These are phyloP conservation scores for Aphidius ervi DNA, from an alignment of 1,140 invertebrate genomes.

Conservation along the genomic window DNA sequence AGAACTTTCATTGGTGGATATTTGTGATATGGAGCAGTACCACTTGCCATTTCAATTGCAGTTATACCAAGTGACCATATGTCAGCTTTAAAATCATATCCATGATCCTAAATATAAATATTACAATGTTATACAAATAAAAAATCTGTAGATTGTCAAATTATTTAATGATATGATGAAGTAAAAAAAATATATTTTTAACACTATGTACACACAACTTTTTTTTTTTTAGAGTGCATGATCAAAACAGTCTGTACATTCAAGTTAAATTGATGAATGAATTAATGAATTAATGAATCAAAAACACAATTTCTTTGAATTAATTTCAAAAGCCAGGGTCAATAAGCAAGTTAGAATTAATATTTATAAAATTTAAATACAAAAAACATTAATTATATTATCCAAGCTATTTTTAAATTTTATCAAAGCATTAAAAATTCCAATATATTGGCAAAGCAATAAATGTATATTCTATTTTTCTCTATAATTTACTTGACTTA, in stretches of 20 bases:
- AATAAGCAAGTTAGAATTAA: no score
- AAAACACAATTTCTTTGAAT: no score
- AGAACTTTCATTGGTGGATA: slow-evolving; percentile 99
- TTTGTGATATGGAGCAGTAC: slow-evolving; percentile 97
- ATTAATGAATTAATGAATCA: no score
- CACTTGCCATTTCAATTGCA: slow-evolving; percentile 97
- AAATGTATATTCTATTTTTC: no score
- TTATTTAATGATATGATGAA: background rate
- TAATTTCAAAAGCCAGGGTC: no score
- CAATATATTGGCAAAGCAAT: no score
- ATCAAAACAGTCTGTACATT: background rate
- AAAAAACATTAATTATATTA: no score
- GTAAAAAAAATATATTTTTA: background rate
- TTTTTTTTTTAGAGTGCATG: slow-evolving; percentile 12
- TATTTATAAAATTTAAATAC: no score
- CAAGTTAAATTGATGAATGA: no score
- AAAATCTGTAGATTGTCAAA: slow-evolving; percentile 32
- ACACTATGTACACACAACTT: slow-evolving; percentile 4
- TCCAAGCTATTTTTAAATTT: no score
- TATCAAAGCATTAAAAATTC: no score
- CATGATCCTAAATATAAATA: slow-evolving; percentile 69
- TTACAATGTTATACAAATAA: slow-evolving; percentile 30
- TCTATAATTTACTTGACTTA: no score
- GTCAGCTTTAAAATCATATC: slow-evolving; percentile 99
- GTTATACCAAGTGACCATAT: slow-evolving; percentile 99